Conservation (phyloP, 2,888 invertebrate species). For the Lycia hirtaria region DNA sequence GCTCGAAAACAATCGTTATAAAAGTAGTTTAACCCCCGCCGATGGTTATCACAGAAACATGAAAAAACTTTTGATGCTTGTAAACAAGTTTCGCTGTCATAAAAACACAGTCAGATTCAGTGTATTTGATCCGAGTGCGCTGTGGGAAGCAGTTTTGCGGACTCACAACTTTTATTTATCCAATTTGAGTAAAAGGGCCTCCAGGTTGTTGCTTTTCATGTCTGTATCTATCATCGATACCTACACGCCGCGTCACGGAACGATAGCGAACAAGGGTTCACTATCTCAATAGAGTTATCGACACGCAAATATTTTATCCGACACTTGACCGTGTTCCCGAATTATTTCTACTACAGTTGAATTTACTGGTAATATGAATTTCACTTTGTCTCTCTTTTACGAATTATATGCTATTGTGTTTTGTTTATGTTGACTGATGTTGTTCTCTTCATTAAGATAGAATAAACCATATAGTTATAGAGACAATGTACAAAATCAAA, state of each 20-base stretch:
- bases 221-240: constrained; percentile 43
- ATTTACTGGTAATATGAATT: neutral
- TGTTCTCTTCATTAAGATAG: no score
- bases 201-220: constrained; percentile 36
- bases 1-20: constrained; percentile 42
- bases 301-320: constrained; percentile 33
- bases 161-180: constrained; percentile 41
- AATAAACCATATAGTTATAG: no score
- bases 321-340: constrained; percentile 29
- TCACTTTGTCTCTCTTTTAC: neutral
- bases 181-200: constrained; percentile 35
- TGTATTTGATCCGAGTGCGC: constrained; percentile 38
- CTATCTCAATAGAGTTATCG: constrained; percentile 44
- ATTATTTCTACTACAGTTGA: constrained; percentile 21
- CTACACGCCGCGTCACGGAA: constrained; percentile 37
- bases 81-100: constrained; percentile 60
- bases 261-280: constrained; percentile 34
- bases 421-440: no score
- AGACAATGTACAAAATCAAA: no score
- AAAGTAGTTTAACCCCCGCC: constrained; percentile 44
- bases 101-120: constrained; percentile 57
- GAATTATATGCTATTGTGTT: neutral
- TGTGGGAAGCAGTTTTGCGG: constrained; percentile 32
- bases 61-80: constrained; percentile 47
- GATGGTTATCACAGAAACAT: constrained; percentile 50